Conservation (phyloP, 1,140 invertebrate species). For the Diachasmimorpha longicaudata region DNA sequence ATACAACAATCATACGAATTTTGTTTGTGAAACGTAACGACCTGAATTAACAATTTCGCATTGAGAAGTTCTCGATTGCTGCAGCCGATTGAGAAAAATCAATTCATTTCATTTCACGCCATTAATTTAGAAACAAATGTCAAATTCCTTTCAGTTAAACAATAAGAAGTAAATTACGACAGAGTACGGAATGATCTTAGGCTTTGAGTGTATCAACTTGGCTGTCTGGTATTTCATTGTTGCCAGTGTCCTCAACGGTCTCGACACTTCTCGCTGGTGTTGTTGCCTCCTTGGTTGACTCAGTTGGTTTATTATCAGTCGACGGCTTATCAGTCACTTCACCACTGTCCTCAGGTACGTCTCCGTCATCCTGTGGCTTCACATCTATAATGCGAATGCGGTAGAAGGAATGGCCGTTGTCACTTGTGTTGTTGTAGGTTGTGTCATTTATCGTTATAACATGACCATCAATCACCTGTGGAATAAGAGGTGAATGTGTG, state of each 20-base stretch:
- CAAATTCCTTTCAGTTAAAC: no score
- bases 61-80: no score
- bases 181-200: conserved; percentile 27
- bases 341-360: conserved; percentile 11
- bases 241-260: conserved; percentile 48
- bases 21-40: no score
- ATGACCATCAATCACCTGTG: conserved; percentile 65
- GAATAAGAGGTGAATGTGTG: not conserved
- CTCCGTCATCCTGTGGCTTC: conserved; percentile 54
- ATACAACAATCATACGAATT: no score
- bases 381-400: conserved; percentile 64
- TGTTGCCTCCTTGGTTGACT: conserved; percentile 14
- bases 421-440: conserved; percentile 58
- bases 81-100: no score
- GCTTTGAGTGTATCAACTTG: conserved; percentile 51
- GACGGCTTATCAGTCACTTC: conserved; percentile 26
- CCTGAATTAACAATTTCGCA: no score
- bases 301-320: not conserved
- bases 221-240: conserved; percentile 54
- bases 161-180: not conserved
- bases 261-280: conserved; percentile 44
- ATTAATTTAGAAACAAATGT: no score
- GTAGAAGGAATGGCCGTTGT: conserved; percentile 54
- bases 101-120: no score
- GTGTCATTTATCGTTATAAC: conserved; percentile 68